A percentile compares a stretch with the other conserved stretches of the same genome.
Conservation (phyloP, 2,888 invertebrate species). For the Athalia circularis region DNA sequence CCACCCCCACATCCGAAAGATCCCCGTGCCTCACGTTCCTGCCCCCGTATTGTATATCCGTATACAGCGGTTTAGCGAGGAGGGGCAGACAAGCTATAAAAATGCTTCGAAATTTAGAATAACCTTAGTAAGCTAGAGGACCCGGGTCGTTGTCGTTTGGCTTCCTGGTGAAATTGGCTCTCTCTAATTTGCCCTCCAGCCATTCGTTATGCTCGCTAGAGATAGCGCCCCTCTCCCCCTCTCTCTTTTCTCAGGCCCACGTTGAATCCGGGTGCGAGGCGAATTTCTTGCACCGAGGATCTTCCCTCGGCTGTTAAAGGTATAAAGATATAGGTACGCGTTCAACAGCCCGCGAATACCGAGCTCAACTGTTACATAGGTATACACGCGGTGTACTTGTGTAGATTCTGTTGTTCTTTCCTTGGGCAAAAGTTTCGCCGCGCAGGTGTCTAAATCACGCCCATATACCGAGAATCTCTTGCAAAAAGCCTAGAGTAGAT, state of each 20-base stretch:
- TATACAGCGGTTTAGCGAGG: slow-evolving; percentile 22
- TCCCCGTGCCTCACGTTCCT: slow-evolving; percentile 2
- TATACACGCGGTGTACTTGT: too few species aligned
- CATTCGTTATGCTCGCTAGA: slow-evolving; percentile 43
- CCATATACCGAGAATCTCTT: not conserved
- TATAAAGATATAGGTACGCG: too few species aligned
- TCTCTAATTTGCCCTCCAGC: slow-evolving; percentile 43
- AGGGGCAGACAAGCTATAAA: slow-evolving; percentile 46
- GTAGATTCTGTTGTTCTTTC: too few species aligned
- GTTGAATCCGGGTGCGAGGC: slow-evolving; percentile 8
- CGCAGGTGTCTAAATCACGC: not conserved
- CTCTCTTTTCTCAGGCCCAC: slow-evolving; percentile 2
- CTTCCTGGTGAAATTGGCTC: slow-evolving; percentile 45
- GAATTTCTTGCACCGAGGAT: not conserved
- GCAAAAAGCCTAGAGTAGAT: slow-evolving; percentile 44
- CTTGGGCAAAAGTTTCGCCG: too few species aligned
- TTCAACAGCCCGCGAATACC: too few species aligned
- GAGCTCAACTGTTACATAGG: too few species aligned
- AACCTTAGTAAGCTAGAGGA: slow-evolving; percentile 15
- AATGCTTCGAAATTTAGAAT: slow-evolving; percentile 53
- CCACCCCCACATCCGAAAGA: not conserved
- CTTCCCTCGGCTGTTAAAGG: too few species aligned
- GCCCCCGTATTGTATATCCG: slow-evolving; percentile 13
- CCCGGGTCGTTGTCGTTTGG: slow-evolving; percentile 38
- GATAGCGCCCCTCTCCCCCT: slow-evolving; percentile 9